Percentiles rank a stretch among this genome's conserved stretches.
phyloP scores from a whole-genome alignment of 2,113 vertebrate species.

The Piaya cayana region DNA sequence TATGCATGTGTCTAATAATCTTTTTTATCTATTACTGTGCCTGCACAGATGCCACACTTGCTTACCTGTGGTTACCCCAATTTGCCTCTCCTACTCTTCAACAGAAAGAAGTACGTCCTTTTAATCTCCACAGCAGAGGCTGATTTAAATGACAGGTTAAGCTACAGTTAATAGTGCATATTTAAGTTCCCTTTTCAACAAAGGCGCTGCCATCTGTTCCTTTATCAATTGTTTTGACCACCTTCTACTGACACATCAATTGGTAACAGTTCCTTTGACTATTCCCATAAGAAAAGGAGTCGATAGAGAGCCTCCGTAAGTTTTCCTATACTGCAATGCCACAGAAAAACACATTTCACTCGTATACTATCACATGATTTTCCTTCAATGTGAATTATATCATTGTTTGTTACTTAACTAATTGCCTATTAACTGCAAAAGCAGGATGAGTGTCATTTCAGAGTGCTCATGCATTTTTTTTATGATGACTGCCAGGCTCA shows the following conservation, averaged over 20 bases:
- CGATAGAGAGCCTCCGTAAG: neutral
- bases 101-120: accelerated
- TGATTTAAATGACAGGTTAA: neutral
- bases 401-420: neutral
- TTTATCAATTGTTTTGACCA: neutral
- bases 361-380: neutral
- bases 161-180: neutral
- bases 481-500: neutral
- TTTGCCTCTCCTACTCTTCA: neutral
- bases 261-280: neutral
- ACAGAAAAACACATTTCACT: neutral
- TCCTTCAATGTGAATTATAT: neutral
- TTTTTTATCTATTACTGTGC: neutral
- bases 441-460: neutral
- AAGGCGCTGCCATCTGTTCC: neutral
- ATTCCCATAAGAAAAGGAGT: neutral
- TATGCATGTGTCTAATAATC: accelerated
- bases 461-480: neutral
- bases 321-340: accelerated
- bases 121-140: accelerated
- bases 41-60: neutral
- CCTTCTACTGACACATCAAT: neutral
- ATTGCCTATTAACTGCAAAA: neutral
- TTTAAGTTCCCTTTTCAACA: neutral
- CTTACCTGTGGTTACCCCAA: neutral